Evolutionary conservation across 2,888 invertebrate genomes (phyloP).

Genomic region (Sesia apiformis): DNA sequence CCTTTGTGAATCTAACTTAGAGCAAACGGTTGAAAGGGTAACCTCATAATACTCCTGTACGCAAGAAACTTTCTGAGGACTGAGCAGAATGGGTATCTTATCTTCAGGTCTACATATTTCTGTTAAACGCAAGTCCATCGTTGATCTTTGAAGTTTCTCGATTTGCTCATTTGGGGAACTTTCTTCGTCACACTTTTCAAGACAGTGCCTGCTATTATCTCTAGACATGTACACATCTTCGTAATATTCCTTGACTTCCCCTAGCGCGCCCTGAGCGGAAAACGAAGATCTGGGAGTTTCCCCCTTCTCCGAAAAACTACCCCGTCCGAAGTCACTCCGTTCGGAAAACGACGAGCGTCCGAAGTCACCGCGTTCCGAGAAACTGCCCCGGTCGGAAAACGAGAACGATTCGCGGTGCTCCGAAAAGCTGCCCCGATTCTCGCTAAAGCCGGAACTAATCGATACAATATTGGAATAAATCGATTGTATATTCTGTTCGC

Average conservation of each 20-base stretch:
- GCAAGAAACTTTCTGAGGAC: slow-evolving; percentile 54
- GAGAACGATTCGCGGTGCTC: slow-evolving; percentile 66
- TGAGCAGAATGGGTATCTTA: slow-evolving; percentile 51
- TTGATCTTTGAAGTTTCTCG: slow-evolving; percentile 56
- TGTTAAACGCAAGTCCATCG: slow-evolving; percentile 55
- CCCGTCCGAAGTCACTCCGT: slow-evolving; percentile 66
- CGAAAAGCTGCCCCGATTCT: slow-evolving; percentile 67
- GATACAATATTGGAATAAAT: slow-evolving; percentile 71
- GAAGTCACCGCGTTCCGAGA: slow-evolving; percentile 61
- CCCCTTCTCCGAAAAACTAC: slow-evolving; percentile 60
- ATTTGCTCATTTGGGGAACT: slow-evolving; percentile 37
- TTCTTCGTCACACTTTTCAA: slow-evolving; percentile 49
- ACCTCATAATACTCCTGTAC: slow-evolving; percentile 78
- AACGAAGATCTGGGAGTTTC: slow-evolving; percentile 64
- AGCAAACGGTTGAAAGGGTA: slow-evolving; percentile 85
- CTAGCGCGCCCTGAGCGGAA: slow-evolving; percentile 58
- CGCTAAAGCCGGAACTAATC: slow-evolving; percentile 76
- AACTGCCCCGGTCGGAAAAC: slow-evolving; percentile 63
- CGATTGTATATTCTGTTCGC: slow-evolving; percentile 63
- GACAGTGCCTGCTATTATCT: slow-evolving; percentile 38
- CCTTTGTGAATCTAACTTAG: slow-evolving; percentile 84
- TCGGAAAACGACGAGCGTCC: slow-evolving; percentile 68
- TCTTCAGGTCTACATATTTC: slow-evolving; percentile 49
- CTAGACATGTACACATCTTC: slow-evolving; percentile 57
- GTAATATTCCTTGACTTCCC: slow-evolving; percentile 57